Evolutionary conservation across 2,113 vertebrate species (phyloP), one percentile per base, ranked within the genome.

Genomic region (Dipodomys merriami): DNA sequence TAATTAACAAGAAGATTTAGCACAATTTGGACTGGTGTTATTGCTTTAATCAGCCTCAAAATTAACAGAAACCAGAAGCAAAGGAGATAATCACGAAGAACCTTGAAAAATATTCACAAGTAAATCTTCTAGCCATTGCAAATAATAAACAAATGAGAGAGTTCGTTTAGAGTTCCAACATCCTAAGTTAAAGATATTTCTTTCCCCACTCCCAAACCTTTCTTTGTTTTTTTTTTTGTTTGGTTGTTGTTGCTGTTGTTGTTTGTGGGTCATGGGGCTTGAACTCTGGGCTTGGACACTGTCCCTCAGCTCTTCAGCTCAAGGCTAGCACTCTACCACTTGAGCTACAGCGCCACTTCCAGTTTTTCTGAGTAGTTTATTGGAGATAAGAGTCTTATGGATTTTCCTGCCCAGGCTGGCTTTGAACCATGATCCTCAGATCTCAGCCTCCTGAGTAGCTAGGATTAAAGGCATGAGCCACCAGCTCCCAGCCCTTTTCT

Each of bases 1-100:
- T 60, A 69, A 69, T 46, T 88, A 27, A 30, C 4, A 77, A 95
- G 81, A 95, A 44, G 8, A 60, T 10, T 67, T 76, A 81, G 79
- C 46, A 60, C 10, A 82, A 30, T 33, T 73, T 13, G 25, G 60
- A 49, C 1, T 39, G 64, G 22, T 3, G 7, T 15, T 39, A 86
- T 27, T 81, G 13, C 4, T 29, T 53, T 53, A 30, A 68, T 64
- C n/a, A 69, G 53, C 35, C 60, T 73, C 53, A 78, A 73, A 89
- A 72, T 83, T 39, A 86, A 60, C 29, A 83, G 3, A 88, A 57
- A 77, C 5, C 60, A 1, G 25, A 82, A 82, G 49, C 57, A 83
- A 85, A 80, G 7, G 60, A 89, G 53, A 64, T 12, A 7, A 83
- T 22, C 49, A 77, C 49, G 49, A 29, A 60, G 29, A 88, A 46